A percentile compares a stretch with the other conserved stretches of the same genome.
Conservation (phyloP, 2,888 invertebrate genomes). For the Cheilosia vulpina region DNA sequence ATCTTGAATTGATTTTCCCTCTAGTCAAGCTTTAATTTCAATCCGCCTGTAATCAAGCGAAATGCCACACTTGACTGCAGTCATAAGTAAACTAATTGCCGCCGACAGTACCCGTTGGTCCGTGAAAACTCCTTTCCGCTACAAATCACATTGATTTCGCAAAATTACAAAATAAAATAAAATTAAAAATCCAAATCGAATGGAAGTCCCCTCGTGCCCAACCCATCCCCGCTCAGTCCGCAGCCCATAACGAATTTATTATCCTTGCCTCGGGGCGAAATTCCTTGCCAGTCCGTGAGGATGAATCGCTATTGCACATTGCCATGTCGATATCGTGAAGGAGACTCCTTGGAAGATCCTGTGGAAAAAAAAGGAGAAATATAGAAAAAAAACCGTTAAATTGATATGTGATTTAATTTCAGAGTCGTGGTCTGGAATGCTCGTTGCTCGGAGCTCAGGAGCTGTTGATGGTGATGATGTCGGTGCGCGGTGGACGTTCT, state of each 20-base stretch:
- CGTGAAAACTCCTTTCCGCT: constrained; percentile 65
- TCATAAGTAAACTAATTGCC: constrained; percentile 63
- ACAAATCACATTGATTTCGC: constrained; percentile 67
- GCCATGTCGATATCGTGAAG: constrained; percentile 24
- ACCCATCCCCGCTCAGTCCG: background rate
- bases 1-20: background rate
- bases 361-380: background rate
- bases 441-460: constrained; percentile 45
- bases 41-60: constrained; percentile 33
- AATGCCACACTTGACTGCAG: constrained; percentile 50
- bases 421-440: constrained; percentile 72
- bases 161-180: constrained; percentile 45
- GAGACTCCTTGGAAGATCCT: constrained; percentile 51
- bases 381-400: constrained; percentile 76
- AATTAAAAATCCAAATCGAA: constrained; percentile 63
- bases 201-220: constrained; percentile 16
- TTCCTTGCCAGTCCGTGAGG: constrained; percentile 14
- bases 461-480: constrained; percentile 38
- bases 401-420: constrained; percentile 83
- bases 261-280: constrained; percentile 46
- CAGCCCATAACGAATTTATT: constrained; percentile 55
- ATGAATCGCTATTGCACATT: constrained; percentile 59
- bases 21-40: background rate
- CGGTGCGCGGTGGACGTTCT: constrained; percentile 46
- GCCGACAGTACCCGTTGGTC: constrained; percentile 43